Base-by-base conservation (phyloP, 2,797 vertebrate species). In the Bufotes viridis region DNA sequence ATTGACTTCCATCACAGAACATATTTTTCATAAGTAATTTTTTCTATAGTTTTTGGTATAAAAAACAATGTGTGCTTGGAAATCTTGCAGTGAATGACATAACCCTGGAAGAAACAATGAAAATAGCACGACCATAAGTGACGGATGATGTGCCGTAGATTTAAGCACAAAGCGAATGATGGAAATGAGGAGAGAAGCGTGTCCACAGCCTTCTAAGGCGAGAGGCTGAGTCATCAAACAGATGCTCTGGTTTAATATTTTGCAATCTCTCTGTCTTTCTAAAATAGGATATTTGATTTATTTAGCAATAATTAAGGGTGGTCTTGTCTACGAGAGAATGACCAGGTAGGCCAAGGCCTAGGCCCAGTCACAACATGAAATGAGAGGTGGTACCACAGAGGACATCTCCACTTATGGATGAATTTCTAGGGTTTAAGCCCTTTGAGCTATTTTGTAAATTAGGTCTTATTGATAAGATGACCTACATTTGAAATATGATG, bases 111-210 rank as follows among this genome's bases (percentile, higher is more conserved):
- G 22, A 11, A 69, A 13, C 65, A 49, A 5, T 26, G 22, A 58
- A 87, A 61, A 81, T 60, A 87, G 65, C 18, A 51, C n/a, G 63
- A 53, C 55, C 78, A 61, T 74, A 69, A 69, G 70, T 83, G 13
- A 79, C 1, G 17, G 78, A 70, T 60, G 29, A 70, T 72, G 51
- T 58, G 51, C 3, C 42, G 42, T 18, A 58, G 55, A 42, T 42
- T 42, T 42, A 42, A 42, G 42, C 42, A 42, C 42, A 3, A 42
- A 42, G 42, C 18, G 42, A 58, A 82, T 57, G 49, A 29, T 57
- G 29, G 51, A 8, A 65, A 34, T 13, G 17, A 51, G 12, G n/a
- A 72, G 75, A 57, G 22, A 29, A n/a, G 3, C 10, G 18, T 70
- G 60, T 24, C 70, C 24, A 24, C 26, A 67, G 60, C 72, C 86